Evolutionary conservation across 2,113 vertebrate species (phyloP).

Genomic region (Lynx canadensis): DNA sequence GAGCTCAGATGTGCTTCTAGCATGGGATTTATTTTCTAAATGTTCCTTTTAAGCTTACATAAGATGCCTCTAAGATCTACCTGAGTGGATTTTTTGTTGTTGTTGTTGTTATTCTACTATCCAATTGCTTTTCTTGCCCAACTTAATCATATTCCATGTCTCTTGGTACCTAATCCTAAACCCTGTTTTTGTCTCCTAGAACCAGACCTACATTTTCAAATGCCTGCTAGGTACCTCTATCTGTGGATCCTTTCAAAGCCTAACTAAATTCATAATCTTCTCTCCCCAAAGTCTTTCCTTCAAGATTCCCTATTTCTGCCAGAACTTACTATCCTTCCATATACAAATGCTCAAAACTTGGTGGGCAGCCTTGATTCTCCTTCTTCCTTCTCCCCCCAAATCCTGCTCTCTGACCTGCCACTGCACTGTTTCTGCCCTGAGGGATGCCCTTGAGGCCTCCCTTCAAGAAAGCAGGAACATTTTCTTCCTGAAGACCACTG

Average conservation of each 20-base stretch:
- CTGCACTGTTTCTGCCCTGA: neutral
- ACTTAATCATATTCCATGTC: neutral
- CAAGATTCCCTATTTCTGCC: neutral
- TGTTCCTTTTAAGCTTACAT: neutral
- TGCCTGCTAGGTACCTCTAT: neutral
- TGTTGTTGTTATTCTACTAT: neutral
- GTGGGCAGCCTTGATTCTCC: neutral
- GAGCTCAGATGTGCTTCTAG: neutral
- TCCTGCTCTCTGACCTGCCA: neutral
- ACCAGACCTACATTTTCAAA: neutral
- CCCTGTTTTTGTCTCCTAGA: neutral
- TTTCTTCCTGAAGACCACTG: neutral
- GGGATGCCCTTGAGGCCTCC: neutral
- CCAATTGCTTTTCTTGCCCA: neutral
- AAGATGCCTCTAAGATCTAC: neutral
- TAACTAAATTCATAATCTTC: neutral
- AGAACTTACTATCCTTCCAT: too few species aligned
- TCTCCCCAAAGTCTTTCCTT: neutral
- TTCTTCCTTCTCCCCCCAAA: neutral
- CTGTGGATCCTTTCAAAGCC: neutral
- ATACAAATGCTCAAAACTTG: neutral
- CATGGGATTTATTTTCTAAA: neutral
- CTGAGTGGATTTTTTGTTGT: neutral
- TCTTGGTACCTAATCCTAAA: neutral
- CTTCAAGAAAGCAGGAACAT: neutral